Conservation (phyloP, 1,140 invertebrate genomes). For the Sycophila sp. region DNA sequence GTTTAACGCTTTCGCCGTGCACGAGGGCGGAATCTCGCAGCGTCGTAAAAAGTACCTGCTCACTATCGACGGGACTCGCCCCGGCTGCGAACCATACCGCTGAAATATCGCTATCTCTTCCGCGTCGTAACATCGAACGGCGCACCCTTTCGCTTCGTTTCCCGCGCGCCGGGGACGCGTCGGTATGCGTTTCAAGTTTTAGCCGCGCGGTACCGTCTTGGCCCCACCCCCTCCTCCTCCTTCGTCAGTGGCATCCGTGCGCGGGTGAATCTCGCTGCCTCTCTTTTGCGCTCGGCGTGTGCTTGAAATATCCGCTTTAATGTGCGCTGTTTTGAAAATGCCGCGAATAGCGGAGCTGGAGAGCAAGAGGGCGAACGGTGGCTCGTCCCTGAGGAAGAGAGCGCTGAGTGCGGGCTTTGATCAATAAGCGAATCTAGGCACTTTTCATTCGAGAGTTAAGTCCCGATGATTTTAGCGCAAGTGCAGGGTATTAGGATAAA, state of each 20-base stretch:
- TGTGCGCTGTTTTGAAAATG: conserved; percentile 33
- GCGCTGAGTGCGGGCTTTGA: conserved; percentile 4
- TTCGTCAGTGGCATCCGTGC: background rate
- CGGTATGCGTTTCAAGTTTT: conserved; percentile 30
- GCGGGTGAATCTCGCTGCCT: background rate
- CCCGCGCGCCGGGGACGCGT: background rate
- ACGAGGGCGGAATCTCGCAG: background rate
- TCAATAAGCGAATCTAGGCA: conserved; percentile 25
- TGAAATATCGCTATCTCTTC: conserved; percentile 19
- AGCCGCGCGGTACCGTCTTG: background rate
- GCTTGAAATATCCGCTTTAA: conserved; percentile 37
- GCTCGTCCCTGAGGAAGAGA: background rate
- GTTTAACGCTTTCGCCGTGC: conserved; percentile 3
- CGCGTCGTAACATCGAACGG: background rate
- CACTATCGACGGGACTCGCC: no score
- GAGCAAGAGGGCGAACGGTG: background rate
- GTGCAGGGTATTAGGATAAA: no score
- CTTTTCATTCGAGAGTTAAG: background rate
- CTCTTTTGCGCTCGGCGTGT: background rate
- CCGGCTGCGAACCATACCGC: background rate
- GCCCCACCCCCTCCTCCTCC: background rate
- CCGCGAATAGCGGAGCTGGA: background rate
- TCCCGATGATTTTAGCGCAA: background rate
- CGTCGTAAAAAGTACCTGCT: no score
- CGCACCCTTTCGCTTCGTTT: background rate